Conservation (phyloP, 2,113 vertebrate genomes). For the Eublepharis macularius region DNA sequence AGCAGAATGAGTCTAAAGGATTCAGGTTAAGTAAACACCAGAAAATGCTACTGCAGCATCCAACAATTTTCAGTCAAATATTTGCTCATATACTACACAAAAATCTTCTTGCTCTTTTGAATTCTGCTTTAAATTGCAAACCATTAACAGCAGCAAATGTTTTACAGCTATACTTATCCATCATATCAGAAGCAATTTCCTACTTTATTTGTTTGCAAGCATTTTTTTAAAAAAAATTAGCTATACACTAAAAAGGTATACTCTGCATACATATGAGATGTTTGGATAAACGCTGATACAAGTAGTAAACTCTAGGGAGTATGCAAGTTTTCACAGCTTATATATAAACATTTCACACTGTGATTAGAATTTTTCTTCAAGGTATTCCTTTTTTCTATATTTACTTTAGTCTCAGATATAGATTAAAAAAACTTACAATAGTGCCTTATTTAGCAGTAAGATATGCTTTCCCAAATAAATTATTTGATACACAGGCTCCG, state of each 20-base stretch:
- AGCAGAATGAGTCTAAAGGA: constrained; percentile 92
- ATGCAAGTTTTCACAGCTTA: neutral
- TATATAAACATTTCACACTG: neutral
- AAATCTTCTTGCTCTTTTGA: neutral
- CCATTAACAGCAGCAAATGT: neutral
- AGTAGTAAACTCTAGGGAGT: neutral
- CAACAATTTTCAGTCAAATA: neutral
- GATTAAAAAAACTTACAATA: neutral
- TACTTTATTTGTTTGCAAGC: neutral
- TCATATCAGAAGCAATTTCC: neutral
- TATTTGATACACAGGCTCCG: neutral
- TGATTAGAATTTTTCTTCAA: neutral
- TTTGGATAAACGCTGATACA: neutral
- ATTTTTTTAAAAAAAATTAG: neutral
- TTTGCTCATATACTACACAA: neutral
- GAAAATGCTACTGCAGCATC: neutral
- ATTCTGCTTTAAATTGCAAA: neutral
- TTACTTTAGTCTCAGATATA: neutral
- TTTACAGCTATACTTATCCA: neutral
- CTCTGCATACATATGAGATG: neutral
- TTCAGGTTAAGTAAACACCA: constrained; percentile 77
- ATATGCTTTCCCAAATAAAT: neutral
- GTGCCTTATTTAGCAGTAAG: neutral
- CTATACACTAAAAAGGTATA: neutral
- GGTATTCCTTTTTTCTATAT: neutral